Conservation (phyloP, 2,888 invertebrate species). For the Phlogophora meticulosa region DNA sequence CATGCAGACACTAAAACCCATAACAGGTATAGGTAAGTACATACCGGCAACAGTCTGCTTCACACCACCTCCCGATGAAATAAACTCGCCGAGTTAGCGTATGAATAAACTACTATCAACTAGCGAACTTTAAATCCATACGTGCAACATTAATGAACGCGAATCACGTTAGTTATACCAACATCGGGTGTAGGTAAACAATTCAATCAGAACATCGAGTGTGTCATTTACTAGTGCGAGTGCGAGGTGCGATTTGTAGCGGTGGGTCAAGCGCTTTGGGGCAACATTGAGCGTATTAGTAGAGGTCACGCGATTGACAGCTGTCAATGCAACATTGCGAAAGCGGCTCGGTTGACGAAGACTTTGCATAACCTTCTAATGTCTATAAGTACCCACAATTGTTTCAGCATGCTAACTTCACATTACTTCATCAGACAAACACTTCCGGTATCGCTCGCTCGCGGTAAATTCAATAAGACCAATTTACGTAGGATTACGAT, state of each 20-base stretch:
- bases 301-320: too few species aligned
- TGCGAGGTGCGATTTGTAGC: slow-evolving; percentile 41
- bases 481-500: too few species aligned
- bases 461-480: too few species aligned
- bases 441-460: neutral
- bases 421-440: neutral
- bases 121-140: slow-evolving; percentile 68
- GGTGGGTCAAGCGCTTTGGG: slow-evolving; percentile 28
- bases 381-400: neutral
- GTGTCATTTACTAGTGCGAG: slow-evolving; percentile 67
- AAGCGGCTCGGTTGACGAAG: too few species aligned
- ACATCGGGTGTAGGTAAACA: slow-evolving; percentile 70
- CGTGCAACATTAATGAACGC: slow-evolving; percentile 75
- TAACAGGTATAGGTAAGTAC: neutral
- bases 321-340: too few species aligned
- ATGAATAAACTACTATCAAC: slow-evolving; percentile 64
- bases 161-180: slow-evolving; percentile 72
- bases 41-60: slow-evolving; percentile 3
- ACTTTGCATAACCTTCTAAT: neutral
- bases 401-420: neutral
- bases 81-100: slow-evolving; percentile 39
- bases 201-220: slow-evolving; percentile 75
- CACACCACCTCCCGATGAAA: slow-evolving; percentile 24
- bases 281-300: neutral
- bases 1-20: neutral